Evolutionary conservation across 2,113 vertebrate genomes (phyloP).

Genomic region (Reinhardtius hippoglossoides): DNA sequence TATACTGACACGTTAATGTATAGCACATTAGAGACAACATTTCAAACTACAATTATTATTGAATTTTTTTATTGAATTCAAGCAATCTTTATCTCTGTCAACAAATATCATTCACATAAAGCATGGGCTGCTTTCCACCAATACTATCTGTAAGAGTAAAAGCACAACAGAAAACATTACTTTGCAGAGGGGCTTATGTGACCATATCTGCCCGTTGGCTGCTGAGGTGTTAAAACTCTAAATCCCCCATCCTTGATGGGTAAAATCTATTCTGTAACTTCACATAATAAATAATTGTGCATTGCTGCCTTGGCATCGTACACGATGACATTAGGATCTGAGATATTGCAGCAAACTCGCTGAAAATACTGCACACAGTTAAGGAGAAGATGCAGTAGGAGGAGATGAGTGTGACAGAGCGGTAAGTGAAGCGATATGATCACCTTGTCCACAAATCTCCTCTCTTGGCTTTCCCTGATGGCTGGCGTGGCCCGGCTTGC

Average conservation of each 20-base stretch:
- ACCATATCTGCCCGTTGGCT: not conserved
- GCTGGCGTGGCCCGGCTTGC: conserved; percentile 63
- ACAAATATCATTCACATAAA: not conserved
- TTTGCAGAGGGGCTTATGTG: not conserved
- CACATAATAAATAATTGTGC: not conserved
- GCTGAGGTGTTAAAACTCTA: not conserved
- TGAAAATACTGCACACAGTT: conserved; percentile 18
- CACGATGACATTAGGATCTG: conserved; percentile 7
- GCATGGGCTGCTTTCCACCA: not conserved
- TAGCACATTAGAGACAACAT: not conserved
- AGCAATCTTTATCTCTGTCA: not conserved
- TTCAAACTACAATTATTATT: not conserved
- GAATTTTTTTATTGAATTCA: not conserved
- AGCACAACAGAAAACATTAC: not conserved
- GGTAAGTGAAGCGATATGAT: conserved; percentile 69
- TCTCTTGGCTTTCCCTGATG: conserved; percentile 61
- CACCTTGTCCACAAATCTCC: conserved; percentile 74
- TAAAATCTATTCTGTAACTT: not conserved
- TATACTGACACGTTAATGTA: not conserved
- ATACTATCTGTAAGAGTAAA: not conserved
- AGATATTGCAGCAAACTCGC: conserved; percentile 13
- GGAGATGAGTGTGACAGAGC: conserved; percentile 50
- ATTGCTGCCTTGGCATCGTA: not conserved
- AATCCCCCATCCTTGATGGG: not conserved
- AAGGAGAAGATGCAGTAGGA: conserved; percentile 27